Conservation (phyloP, 2,113 vertebrate species). For the Mesoclemmys tuberculata region DNA sequence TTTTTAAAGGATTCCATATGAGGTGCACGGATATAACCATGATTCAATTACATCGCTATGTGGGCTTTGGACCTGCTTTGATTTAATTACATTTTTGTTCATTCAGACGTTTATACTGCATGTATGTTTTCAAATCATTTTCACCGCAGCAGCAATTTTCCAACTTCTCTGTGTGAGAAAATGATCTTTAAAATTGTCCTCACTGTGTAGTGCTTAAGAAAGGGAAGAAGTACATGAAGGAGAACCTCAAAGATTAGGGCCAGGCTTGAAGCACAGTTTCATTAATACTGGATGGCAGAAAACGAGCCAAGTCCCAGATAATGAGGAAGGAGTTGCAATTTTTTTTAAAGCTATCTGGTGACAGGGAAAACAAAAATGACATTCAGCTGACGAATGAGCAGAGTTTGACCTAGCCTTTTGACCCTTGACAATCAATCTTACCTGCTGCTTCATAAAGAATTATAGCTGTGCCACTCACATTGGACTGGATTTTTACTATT, state of each 20-base stretch:
- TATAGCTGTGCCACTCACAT: slow-evolving; percentile 85
- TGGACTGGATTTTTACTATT: slow-evolving; percentile 87
- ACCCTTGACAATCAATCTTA: slow-evolving; percentile 98
- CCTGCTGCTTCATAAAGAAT: slow-evolving; percentile 89
- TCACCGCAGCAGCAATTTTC: slow-evolving; percentile 55
- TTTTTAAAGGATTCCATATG: slow-evolving; percentile 37
- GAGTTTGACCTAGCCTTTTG: slow-evolving; percentile 94
- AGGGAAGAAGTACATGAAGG: slow-evolving; percentile 69
- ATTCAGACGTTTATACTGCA: slow-evolving; percentile 62
- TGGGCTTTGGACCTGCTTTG: slow-evolving; percentile 53
- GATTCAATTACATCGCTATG: slow-evolving; percentile 33
- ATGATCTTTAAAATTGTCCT: slow-evolving; percentile 72
- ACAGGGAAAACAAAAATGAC: slow-evolving; percentile 95
- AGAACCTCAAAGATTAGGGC: slow-evolving; percentile 84
- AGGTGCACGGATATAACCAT: slow-evolving; percentile 57
- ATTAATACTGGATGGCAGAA: slow-evolving; percentile 89
- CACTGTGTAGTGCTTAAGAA: slow-evolving; percentile 66
- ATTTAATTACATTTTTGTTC: slow-evolving; percentile 75
- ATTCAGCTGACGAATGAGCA: slow-evolving; percentile 92
- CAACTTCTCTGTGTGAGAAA: slow-evolving; percentile 54
- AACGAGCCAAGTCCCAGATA: slow-evolving; percentile 83
- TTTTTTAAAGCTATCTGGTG: slow-evolving; percentile 86
- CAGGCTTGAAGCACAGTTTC: slow-evolving; percentile 82
- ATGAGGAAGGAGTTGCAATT: slow-evolving; percentile 88
- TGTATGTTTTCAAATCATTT: slow-evolving; percentile 70